Base-by-base conservation (phyloP, 1,140 invertebrate genomes). In the Drosophila pseudoobscura region DNA sequence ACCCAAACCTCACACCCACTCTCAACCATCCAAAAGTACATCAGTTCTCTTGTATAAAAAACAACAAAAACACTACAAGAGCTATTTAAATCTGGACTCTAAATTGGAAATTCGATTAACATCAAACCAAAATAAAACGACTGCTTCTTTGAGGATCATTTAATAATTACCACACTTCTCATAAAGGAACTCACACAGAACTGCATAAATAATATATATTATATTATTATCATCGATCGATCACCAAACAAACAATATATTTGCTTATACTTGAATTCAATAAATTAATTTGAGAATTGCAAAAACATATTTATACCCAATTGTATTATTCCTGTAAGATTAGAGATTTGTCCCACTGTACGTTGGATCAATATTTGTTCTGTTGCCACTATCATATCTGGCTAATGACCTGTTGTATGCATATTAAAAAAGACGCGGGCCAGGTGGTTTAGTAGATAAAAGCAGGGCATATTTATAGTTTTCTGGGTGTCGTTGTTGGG, bases 151-250 rank as follows among this genome's bases (percentile, higher is more conserved):
- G 56, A 65, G 11, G 47, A 50, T 73, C 29, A 54, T 63, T 44
- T 63, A 56, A 70, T 61, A 20, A 65, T 65, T 77, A 66, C 76
- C 75, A 78, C 11, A 39, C 35, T 1, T 8, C 68, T 83, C 75
- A 75, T 72, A 72, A 76, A 64, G 78, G 63, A 58, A 55, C 60
- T 46, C 35, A 83, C 69, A 51, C 53, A 85, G 68, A 75, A 74
- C 74, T 84, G 47, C 78, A 55, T 65, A 73, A 75, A 75, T 82
- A 78, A 59, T 80, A 88, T 88, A 78, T 82, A 88, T 88, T 83
- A 78, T 83, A 85, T 88, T 88, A 87, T 70, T 43, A 50, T 76
- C 70, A 87, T 87, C 75, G 70, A 88, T 88, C 78, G 83, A 88
- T 87, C 83, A 87, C 83, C 75, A 39, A 83, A 78, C 26, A 31